These are phyloP conservation scores for Falco naumanni DNA, from an alignment of 2,797 vertebrate species.

Conservation along the genomic window DNA sequence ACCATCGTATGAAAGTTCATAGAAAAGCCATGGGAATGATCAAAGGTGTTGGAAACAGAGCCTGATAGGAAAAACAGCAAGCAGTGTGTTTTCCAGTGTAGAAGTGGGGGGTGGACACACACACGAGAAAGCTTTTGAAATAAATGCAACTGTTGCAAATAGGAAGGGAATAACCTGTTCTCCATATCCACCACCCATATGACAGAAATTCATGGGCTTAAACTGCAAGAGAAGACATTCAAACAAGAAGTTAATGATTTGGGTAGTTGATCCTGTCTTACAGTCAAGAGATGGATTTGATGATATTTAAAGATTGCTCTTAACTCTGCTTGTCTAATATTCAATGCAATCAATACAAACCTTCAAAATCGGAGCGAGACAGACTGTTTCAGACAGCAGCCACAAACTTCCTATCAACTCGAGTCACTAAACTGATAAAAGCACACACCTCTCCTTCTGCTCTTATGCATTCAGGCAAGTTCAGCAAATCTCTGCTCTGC, in stretches of 20 bases:
- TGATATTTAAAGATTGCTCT: conserved; percentile 19
- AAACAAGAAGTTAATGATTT: neutral
- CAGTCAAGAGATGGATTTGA: neutral
- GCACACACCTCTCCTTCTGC: neutral
- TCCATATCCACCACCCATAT: neutral
- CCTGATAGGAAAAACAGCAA: neutral
- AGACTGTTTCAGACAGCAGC: neutral
- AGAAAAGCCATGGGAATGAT: neutral
- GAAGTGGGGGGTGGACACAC: accelerated
- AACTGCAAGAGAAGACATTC: neutral
- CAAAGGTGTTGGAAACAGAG: neutral
- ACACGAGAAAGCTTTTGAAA: neutral
- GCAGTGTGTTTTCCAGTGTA: neutral
- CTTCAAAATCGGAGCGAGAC: neutral
- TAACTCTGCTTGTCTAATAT: neutral
- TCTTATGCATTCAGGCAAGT: neutral
- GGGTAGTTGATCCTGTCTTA: neutral
- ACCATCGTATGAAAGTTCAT: neutral
- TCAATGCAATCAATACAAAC: neutral
- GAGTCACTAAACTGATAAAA: neutral
- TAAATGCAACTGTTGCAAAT: neutral
- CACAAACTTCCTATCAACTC: neutral
- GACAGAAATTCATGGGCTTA: neutral
- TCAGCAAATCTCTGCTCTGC: neutral
- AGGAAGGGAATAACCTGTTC: neutral